Evolutionary conservation across 2,797 vertebrate genomes (phyloP).

Genomic region (Zonotrichia albicollis): DNA sequence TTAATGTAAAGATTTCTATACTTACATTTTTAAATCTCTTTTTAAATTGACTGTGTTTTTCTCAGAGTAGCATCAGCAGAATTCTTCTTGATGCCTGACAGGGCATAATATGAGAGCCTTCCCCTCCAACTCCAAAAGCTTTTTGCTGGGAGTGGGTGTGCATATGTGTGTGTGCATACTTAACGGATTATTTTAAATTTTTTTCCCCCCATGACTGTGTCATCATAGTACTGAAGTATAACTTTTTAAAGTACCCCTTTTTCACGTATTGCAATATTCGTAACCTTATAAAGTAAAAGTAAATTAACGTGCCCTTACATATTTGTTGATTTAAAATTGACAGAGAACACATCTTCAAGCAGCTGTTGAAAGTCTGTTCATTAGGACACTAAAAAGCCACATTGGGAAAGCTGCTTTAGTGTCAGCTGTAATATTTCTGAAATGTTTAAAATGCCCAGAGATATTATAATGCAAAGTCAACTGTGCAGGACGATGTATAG

Average conservation of each 20-base stretch:
- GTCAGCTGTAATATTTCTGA: background rate
- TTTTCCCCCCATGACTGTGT: fast-evolving
- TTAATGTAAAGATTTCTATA: background rate
- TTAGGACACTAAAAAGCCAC: background rate
- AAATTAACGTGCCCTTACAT: background rate
- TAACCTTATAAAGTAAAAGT: background rate
- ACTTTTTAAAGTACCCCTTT: background rate
- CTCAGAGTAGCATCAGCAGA: background rate
- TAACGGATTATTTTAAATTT: background rate
- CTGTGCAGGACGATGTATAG: background rate
- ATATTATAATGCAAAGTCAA: background rate
- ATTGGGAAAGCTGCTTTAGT: background rate
- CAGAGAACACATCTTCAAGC: background rate
- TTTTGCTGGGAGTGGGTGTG: background rate
- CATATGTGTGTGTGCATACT: background rate
- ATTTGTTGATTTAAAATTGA: background rate
- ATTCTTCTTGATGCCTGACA: background rate
- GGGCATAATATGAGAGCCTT: background rate
- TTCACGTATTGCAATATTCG: background rate
- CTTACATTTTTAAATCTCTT: fast-evolving
- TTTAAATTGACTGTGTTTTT: background rate
- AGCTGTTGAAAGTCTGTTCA: background rate
- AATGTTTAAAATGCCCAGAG: background rate
- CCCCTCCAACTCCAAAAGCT: background rate
- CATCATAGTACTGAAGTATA: background rate